A percentile compares a stretch with the other conserved stretches of the same genome.
phyloP scores from a whole-genome alignment of 1,140 invertebrate species.

The Tribolium madens region DNA sequence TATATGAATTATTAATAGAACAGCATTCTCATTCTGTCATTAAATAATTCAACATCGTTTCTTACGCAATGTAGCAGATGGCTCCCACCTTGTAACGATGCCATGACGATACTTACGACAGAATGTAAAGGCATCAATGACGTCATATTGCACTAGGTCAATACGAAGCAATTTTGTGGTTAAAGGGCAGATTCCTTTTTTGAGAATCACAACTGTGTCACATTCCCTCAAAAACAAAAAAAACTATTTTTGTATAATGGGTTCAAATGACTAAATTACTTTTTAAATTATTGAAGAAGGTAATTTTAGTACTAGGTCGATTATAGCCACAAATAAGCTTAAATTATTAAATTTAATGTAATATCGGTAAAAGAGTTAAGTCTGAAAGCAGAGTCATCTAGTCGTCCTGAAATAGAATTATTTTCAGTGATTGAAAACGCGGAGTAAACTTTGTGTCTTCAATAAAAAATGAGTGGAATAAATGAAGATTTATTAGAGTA shows the following conservation, averaged over 20 bases:
- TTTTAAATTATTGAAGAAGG: not conserved
- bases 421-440: not conserved
- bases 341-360: not conserved
- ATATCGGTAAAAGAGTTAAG: not conserved
- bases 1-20: conserved; percentile 3
- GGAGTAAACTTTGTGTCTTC: not conserved
- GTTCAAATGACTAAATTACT: not conserved
- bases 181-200: conserved; percentile 8
- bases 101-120: conserved; percentile 16
- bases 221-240: not conserved
- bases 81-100: not conserved
- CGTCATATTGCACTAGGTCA: conserved; percentile 33
- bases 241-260: not conserved
- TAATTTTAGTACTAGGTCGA: not conserved
- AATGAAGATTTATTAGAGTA: not conserved
- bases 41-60: not conserved
- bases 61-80: conserved; percentile 1
- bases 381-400: not conserved
- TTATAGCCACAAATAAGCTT: not conserved
- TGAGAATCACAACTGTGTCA: not conserved
- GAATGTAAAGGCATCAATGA: not conserved
- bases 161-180: conserved; percentile 14
- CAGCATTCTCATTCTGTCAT: not conserved
- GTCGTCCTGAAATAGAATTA: not conserved
- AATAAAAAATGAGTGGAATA: not conserved